These are phyloP conservation scores for Thysanoteuthis rhombus DNA, from an alignment of 2,888 invertebrate species.

Conservation along the genomic window DNA sequence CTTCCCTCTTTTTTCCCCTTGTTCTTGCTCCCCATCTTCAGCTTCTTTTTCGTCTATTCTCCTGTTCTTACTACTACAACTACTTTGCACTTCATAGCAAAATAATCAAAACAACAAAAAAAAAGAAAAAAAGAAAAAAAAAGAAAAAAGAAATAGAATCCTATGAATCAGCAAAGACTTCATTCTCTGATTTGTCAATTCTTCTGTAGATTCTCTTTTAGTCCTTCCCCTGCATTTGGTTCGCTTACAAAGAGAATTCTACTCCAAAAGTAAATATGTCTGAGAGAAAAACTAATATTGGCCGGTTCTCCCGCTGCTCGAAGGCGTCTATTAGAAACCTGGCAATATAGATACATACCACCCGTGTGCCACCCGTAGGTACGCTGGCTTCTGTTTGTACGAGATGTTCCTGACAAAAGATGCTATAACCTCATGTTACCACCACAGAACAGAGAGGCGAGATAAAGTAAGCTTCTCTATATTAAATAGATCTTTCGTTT, in stretches of 20 bases:
- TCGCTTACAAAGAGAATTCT: neutral
- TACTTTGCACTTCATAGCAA: too few relatives aligned
- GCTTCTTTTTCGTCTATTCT: neutral
- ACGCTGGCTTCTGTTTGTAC: neutral
- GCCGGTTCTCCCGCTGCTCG: neutral
- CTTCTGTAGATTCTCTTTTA: neutral
- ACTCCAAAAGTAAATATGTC: neutral
- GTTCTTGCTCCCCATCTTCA: too few relatives aligned
- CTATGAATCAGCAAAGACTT: neutral
- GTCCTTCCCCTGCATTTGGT: neutral
- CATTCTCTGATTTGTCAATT: neutral
- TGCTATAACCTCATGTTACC: neutral
- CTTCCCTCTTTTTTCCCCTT: neutral
- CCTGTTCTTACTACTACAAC: neutral
- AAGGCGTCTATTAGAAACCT: neutral
- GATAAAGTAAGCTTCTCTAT: neutral
- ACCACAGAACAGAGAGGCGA: neutral
- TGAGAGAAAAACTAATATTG: neutral
- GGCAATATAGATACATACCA: neutral
- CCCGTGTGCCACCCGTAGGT: too few relatives aligned
- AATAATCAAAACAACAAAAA: neutral
- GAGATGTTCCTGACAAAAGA: neutral
- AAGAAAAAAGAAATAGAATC: neutral
- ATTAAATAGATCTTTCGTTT: neutral
- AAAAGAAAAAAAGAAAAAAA: neutral